These are phyloP conservation scores for Cyaniris semiargus DNA, from an alignment of 2,888 invertebrate species.

Conservation along the genomic window DNA sequence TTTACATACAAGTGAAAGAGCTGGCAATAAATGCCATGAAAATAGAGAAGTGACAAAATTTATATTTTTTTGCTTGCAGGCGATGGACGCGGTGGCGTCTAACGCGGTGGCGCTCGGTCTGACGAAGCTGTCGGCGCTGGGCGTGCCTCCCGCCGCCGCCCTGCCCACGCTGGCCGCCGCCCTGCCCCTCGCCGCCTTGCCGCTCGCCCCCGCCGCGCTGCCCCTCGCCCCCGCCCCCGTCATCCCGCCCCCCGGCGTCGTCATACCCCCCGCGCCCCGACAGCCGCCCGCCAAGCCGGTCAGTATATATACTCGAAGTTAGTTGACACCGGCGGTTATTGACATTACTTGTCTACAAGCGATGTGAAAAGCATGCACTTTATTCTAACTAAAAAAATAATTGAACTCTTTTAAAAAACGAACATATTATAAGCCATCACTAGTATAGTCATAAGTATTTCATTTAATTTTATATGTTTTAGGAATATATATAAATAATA, in stretches of 20 bases:
- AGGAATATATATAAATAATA: no score
- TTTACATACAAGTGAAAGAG: no score
- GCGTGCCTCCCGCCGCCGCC: constrained; percentile 87
- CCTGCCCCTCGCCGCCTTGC: constrained; percentile 66
- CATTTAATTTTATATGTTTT: no score
- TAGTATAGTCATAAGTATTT: no score
- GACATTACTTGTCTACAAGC: no score
- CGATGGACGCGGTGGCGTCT: constrained; percentile 77
- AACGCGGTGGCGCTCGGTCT: constrained; percentile 72
- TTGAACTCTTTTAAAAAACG: no score
- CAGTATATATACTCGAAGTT: not conserved
- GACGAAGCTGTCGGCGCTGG: constrained; percentile 77
- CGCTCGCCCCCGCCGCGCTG: constrained; percentile 75
- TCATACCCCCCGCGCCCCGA: constrained; percentile 74
- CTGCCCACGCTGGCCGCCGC: constrained; percentile 91
- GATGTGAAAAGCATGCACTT: no score
- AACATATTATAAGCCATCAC: no score
- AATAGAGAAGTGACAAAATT: no score
- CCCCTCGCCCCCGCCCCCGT: constrained; percentile 85
- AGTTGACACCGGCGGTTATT: no score
- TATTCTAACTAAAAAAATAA: no score
- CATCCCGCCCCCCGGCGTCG: constrained; percentile 48
- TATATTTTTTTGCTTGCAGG: constrained; percentile 43
- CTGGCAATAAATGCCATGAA: no score
- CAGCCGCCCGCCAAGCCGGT: constrained; percentile 32